Conservation (phyloP, 2,888 invertebrate genomes). For the Physocephala rufipes region DNA sequence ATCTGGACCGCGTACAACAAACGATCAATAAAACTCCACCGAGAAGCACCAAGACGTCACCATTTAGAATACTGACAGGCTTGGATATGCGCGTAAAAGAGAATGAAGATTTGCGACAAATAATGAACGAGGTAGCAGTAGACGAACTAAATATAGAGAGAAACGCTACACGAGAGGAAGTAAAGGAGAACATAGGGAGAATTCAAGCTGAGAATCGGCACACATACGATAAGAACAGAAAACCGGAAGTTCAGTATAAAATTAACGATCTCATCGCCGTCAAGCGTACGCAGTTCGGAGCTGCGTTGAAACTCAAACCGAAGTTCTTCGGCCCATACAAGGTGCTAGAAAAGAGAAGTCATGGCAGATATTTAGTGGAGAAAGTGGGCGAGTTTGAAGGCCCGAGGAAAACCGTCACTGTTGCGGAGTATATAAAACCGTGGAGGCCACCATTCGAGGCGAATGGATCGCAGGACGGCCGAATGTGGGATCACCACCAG, state of each 20-base stretch:
- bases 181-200: slow-evolving; percentile 34
- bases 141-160: slow-evolving; percentile 23
- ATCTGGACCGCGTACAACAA: slow-evolving; percentile 43
- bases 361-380: slow-evolving; percentile 39
- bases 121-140: slow-evolving; percentile 24
- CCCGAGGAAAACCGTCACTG: slow-evolving; percentile 32
- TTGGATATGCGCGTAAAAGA: slow-evolving; percentile 36
- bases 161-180: slow-evolving; percentile 30
- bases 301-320: slow-evolving; percentile 45
- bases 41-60: slow-evolving; percentile 37
- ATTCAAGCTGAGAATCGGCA: slow-evolving; percentile 40
- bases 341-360: slow-evolving; percentile 13
- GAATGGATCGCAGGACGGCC: slow-evolving; percentile 31
- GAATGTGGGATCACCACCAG: slow-evolving; percentile 30
- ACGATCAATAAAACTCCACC: slow-evolving; percentile 46
- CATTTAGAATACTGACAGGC: slow-evolving; percentile 41
- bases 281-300: slow-evolving; percentile 41
- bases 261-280: slow-evolving; percentile 42
- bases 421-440: slow-evolving; percentile 39
- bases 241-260: slow-evolving; percentile 25
- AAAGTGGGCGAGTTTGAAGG: slow-evolving; percentile 40
- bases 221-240: slow-evolving; percentile 30
- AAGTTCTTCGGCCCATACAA: slow-evolving; percentile 41
- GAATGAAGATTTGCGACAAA: slow-evolving; percentile 12
- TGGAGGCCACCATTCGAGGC: slow-evolving; percentile 32